Conservation (phyloP, 2,113 vertebrate genomes). For the Microcebus tavaratra region DNA sequence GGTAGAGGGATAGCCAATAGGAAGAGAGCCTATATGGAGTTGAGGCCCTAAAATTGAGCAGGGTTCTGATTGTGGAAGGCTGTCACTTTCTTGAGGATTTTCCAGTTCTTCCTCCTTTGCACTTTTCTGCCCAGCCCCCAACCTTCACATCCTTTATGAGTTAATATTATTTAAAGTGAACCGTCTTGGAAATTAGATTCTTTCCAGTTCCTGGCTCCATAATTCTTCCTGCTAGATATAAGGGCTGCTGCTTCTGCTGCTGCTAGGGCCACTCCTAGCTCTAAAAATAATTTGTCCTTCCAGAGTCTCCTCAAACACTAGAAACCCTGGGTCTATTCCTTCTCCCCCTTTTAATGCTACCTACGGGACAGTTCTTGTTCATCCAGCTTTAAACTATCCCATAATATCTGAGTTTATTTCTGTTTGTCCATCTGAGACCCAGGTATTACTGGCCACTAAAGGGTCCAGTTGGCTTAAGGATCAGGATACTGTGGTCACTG, state of each 20-base stretch:
- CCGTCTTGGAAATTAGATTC: not conserved
- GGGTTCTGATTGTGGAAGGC: not conserved
- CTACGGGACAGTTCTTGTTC: not conserved
- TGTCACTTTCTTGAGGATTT: not conserved
- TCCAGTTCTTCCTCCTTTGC: not conserved
- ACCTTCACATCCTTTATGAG: not conserved
- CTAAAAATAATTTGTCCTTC: not conserved
- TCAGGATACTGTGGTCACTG: not conserved
- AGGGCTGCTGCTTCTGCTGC: not conserved
- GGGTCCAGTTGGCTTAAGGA: not conserved
- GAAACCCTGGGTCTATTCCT: not conserved
- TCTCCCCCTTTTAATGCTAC: not conserved
- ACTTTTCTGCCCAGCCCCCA: not conserved
- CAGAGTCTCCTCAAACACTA: not conserved
- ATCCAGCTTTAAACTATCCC: not conserved
- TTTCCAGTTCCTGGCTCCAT: not conserved
- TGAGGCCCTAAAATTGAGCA: not conserved
- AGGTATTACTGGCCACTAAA: not conserved
- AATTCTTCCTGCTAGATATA: not conserved
- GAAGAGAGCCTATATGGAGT: not conserved
- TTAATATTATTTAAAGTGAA: not conserved
- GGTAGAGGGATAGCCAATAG: not conserved
- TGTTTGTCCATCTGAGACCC: not conserved
- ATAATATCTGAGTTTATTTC: not conserved
- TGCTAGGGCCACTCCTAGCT: not conserved